Conservation (phyloP, 2,888 invertebrate genomes). For the Perdita meconis region DNA sequence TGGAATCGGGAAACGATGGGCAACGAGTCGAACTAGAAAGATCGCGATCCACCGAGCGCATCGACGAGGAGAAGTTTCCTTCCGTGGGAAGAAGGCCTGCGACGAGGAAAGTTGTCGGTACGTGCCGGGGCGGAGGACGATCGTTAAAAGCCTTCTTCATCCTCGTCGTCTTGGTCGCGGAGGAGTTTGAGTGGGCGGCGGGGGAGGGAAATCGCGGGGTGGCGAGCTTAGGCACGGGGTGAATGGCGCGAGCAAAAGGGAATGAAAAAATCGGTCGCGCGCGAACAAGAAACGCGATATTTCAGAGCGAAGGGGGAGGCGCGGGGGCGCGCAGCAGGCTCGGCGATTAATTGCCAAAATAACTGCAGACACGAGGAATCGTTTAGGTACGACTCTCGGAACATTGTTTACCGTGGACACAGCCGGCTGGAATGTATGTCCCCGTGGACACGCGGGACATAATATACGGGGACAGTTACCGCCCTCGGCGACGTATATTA, state of each 20-base stretch:
- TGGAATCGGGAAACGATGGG: too few species aligned
- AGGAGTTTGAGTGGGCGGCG: slow-evolving; percentile 4
- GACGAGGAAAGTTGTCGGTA: slow-evolving; percentile 40
- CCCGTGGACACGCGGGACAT: slow-evolving; percentile 74
- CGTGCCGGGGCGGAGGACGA: slow-evolving; percentile 35
- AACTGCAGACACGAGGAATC: slow-evolving; percentile 81
- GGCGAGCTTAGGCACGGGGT: not conserved
- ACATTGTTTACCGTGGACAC: slow-evolving; percentile 73
- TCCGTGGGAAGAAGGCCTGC: not conserved
- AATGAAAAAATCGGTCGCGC: slow-evolving; percentile 40
- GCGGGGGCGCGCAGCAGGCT: slow-evolving; percentile 39
- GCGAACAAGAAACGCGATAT: slow-evolving; percentile 54
- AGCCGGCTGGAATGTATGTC: slow-evolving; percentile 70
- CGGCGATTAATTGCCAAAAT: slow-evolving; percentile 81
- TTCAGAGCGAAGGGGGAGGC: slow-evolving; percentile 21
- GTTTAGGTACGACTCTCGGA: slow-evolving; percentile 76
- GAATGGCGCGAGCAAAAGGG: slow-evolving; percentile 13
- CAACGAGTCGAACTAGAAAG: not conserved
- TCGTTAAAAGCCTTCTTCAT: slow-evolving; percentile 60
- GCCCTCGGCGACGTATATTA: slow-evolving; percentile 80
- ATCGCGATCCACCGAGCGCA: slow-evolving; percentile 2
- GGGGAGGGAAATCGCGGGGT: not conserved
- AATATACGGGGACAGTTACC: slow-evolving; percentile 81
- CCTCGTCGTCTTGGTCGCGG: slow-evolving; percentile 21
- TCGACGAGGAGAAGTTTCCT: not conserved